These are phyloP conservation scores for Microplitis mediator DNA, from an alignment of 1,140 invertebrate genomes.

Conservation along the genomic window DNA sequence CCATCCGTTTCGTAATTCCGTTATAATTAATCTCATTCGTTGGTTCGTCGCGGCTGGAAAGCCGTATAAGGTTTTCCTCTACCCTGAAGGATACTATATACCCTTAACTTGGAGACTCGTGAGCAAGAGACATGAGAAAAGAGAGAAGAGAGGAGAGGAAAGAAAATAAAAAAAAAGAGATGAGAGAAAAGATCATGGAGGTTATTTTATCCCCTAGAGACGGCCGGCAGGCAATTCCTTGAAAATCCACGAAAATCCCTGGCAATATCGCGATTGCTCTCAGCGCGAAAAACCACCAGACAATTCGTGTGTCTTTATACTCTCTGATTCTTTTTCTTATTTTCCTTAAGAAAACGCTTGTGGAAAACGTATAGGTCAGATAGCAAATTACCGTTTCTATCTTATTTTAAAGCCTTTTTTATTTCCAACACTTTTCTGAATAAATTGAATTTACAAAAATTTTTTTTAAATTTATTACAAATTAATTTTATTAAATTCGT, in stretches of 20 bases:
- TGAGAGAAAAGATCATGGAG: slow-evolving; percentile 5
- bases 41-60: slow-evolving; percentile 12
- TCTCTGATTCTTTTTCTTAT: neutral
- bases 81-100: neutral
- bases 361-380: no score
- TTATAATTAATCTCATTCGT: slow-evolving; percentile 31
- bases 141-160: neutral
- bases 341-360: neutral
- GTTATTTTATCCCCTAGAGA: slow-evolving; percentile 17
- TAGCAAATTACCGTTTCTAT: no score
- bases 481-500: no score
- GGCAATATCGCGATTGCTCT: slow-evolving; percentile 28
- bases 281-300: slow-evolving; percentile 21
- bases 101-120: neutral
- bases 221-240: slow-evolving; percentile 24
- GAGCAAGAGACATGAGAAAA: neutral
- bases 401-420: no score
- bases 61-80: neutral
- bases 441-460: neutral
- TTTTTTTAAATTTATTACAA: no score
- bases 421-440: neutral
- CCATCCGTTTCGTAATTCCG: slow-evolving; percentile 26
- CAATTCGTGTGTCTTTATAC: neutral
- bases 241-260: slow-evolving; percentile 29
- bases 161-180: neutral